Conservation (phyloP, 2,113 vertebrate genomes). For the Pseudorectes ferrugineus region DNA sequence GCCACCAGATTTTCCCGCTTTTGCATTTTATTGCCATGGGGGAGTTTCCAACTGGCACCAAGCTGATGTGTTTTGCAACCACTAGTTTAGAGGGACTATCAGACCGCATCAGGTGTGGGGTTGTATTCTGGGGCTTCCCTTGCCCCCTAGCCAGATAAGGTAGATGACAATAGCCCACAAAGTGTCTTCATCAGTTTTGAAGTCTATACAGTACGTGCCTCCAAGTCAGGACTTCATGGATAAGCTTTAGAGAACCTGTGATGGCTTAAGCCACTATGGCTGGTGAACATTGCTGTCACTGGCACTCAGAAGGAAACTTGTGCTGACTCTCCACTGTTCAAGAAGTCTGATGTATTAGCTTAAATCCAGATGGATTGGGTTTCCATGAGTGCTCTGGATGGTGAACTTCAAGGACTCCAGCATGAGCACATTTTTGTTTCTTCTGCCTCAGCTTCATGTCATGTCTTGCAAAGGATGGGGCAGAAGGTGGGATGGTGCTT, state of each 20-base stretch:
- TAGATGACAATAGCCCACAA: not conserved
- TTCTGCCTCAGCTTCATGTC: not conserved
- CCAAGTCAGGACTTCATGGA: not conserved
- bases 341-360: not conserved
- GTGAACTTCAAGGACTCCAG: not conserved
- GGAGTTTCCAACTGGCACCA: not conserved
- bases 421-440: not conserved
- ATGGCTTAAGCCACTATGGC: not conserved
- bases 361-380: not conserved
- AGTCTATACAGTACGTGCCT: not conserved
- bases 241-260: not conserved
- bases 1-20: not conserved
- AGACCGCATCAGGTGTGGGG: fast-evolving
- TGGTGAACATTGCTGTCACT: not conserved
- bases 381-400: not conserved
- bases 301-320: not conserved
- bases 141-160: not conserved
- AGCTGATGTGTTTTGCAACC: not conserved
- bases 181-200: not conserved
- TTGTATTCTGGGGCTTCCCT: not conserved
- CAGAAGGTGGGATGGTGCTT: not conserved
- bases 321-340: not conserved
- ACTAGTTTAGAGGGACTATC: not conserved
- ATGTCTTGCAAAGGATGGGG: not conserved
- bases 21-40: fast-evolving